Base-by-base conservation (phyloP, 2,113 vertebrate genomes). In the Bostrychus sinensis region DNA sequence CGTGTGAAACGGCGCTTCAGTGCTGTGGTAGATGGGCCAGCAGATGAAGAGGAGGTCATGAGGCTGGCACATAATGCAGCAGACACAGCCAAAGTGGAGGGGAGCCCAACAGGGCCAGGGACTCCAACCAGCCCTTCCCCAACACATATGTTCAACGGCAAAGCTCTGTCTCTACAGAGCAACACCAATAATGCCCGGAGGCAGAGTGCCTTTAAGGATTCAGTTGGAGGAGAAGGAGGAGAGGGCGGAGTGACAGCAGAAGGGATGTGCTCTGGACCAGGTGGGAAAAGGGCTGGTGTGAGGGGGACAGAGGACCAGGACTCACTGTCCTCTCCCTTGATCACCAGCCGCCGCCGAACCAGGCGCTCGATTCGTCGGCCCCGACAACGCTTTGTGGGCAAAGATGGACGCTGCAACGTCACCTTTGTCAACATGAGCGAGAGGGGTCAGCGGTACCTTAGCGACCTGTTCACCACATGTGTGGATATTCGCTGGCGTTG, bases 401-500 rank as follows among this genome's bases (percentile, higher is more conserved):
- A 95, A 89, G 93, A 96, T 45, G 95, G 95, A 37, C 95, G 90
- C 88, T 96, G 95, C 91, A 95, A 95, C 55, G 91, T 96, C 85
- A 91, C 94, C 82, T 96, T 96, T 45, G 90, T 95, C 88, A 94
- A 96, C 89, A 92, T 95, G 89, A 94, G 93, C 60, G 94, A 94
- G 76, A 93, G 93, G 86, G 91, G 94, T 85, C 94, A 94, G 83
- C 94, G 94, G 30, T 96, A 96, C 85, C 91, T 96, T 60, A 94
- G 89, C 1, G 95, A 96, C 86, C 91, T 96, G 72, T 96, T 96
- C 87, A 96, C 95, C 77, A 96, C 95, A 23, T 96, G 95, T 39
- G 94, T 96, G 85, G 95, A 96, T 74, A 92, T 95, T 68, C 95
- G 94, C 85, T 96, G 95, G 95, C 93, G 94, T 75, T 96, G 95